Evolutionary conservation across 2,113 vertebrate genomes (phyloP).

Genomic region (Scophthalmus maximus): DNA sequence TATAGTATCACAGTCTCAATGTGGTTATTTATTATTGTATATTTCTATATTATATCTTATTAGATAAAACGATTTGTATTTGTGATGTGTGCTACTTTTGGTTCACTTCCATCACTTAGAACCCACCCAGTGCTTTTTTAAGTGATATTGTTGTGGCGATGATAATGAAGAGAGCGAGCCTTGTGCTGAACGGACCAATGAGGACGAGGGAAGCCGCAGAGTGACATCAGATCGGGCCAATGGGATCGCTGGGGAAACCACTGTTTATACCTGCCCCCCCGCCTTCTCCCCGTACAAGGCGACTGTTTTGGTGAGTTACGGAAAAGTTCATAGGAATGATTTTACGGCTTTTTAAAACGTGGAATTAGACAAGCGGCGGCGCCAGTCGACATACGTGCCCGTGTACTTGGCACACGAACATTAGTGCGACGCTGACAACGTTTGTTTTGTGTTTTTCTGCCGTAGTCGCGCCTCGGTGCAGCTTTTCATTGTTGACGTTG

Average conservation of each 20-base stretch:
- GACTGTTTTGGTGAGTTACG: conserved; percentile 79
- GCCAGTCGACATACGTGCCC: background rate
- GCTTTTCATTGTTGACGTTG: conserved; percentile 74
- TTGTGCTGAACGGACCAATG: conserved; percentile 48
- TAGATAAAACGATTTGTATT: too few species aligned
- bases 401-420: background rate
- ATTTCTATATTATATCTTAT: too few species aligned
- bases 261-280: conserved; percentile 66
- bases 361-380: background rate
- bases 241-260: conserved; percentile 4
- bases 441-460: background rate
- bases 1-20: background rate
- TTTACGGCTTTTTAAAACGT: conserved; percentile 38
- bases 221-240: conserved; percentile 43
- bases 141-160: conserved; percentile 29
- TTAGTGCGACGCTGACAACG: conserved; percentile 52
- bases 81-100: background rate
- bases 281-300: conserved; percentile 63
- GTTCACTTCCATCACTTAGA: background rate
- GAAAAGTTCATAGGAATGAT: conserved; percentile 75
- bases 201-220: background rate
- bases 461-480: conserved; percentile 31
- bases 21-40: background rate
- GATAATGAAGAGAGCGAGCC: background rate
- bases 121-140: conserved; percentile 35